Evolutionary conservation across 1,140 invertebrate genomes (phyloP), one percentile per base, ranked within the genome.

Genomic region (Apis cerana): DNA sequence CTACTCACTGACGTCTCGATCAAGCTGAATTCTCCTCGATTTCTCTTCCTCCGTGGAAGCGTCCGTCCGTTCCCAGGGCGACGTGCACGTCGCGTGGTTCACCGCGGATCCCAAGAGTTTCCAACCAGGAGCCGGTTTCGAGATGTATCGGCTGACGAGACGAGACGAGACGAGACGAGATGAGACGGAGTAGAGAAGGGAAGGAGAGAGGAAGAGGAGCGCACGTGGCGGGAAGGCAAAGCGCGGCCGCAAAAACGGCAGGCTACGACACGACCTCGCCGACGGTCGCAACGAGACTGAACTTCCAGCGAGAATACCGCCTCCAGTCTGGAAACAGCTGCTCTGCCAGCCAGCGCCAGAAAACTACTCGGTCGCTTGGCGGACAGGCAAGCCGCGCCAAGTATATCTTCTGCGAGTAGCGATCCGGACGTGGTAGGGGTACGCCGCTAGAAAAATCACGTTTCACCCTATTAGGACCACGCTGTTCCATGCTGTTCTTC

Each of bases 241-340:
- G 65, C 48, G 19, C 43, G 56, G 33, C 27, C 70, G 33, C 52
- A 50, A 59, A 82, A 83, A 67, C 75, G 48, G 23, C 17, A 48
- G 23, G 75, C 71, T 77, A 67, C 84, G 72, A 87, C 70, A 75
- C 87, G 87, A 89, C 89, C 89, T 85, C 87, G 82, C 59, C 90
- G 90, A 87, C 88, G 89, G 87, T 89, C 91, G 91, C 89, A 86
- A 89, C 90, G 86, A 89, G 86, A 92, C 91, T 92, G 89, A 91
- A 91, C 75, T 88, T 80, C 70, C 68, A 78, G 71, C 59, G 64
- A 71, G 11, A n/a, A 56, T 52, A 74, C 83, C 67, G 74, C 84
- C 33, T 81, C 74, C 80, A 62, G 33, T 33, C 89, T 90, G 84
- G 89, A 90, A 90, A 89, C 89, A 89, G 89, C 89, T 90, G 89